These are phyloP conservation scores for Fringilla coelebs DNA, from an alignment of 2,797 vertebrate species.

Conservation along the genomic window DNA sequence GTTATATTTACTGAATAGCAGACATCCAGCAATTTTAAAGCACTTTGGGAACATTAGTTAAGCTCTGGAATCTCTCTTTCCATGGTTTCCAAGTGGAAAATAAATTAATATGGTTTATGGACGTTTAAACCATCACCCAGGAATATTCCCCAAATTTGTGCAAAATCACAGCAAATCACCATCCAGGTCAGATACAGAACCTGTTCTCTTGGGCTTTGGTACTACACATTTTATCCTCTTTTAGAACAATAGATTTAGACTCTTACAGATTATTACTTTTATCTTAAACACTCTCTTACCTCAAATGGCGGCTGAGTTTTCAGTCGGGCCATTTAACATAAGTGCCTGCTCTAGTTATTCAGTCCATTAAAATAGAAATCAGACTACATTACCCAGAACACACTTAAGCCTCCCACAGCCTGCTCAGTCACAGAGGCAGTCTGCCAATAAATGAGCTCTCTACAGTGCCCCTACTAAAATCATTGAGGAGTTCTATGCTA, in stretches of 20 bases:
- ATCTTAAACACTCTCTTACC: conserved; percentile 6
- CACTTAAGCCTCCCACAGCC: conserved; percentile 7
- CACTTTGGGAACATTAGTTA: neutral
- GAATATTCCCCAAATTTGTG: neutral
- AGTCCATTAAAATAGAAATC: conserved; percentile 54
- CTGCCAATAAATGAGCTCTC: neutral
- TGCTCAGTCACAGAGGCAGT: neutral
- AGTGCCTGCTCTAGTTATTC: conserved; percentile 42
- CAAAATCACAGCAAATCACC: neutral
- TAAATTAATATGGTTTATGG: neutral
- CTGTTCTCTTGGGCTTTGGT: neutral
- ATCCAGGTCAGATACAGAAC: neutral
- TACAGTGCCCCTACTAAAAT: neutral
- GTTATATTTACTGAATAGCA: neutral
- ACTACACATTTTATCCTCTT: neutral
- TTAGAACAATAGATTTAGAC: neutral
- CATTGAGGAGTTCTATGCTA: neutral
- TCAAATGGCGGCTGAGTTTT: neutral
- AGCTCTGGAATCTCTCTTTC: neutral
- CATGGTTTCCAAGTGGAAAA: neutral
- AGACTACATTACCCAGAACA: conserved; percentile 57
- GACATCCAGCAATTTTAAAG: neutral
- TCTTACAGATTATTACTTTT: conserved; percentile 8
- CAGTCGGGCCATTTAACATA: conserved; percentile 15
- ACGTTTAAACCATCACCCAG: neutral